phyloP scores from a whole-genome alignment of 2,797 vertebrate genomes.

The Lycodopsis pacificus region DNA sequence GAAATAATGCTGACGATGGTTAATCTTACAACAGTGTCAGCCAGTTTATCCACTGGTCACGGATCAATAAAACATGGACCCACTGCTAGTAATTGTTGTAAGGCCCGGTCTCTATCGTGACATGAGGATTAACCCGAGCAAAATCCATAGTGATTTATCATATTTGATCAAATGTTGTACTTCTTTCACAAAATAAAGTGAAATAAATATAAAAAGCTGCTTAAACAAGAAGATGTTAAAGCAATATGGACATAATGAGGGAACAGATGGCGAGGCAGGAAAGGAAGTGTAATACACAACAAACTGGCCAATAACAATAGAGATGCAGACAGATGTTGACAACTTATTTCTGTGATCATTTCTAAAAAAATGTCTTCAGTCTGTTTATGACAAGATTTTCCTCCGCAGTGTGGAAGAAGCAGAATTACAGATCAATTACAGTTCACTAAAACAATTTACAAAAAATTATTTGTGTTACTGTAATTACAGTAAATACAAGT shows the following conservation, averaged over 20 bases:
- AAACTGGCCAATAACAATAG: neutral
- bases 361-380: neutral
- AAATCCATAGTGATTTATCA: neutral
- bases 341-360: neutral
- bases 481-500: neutral
- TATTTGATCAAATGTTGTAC: neutral
- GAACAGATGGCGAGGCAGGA: conserved; percentile 40
- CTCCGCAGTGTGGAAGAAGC: neutral
- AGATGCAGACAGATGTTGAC: conserved; percentile 17
- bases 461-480: neutral
- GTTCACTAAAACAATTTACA: neutral
- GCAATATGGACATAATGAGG: conserved; percentile 36
- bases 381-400: neutral
- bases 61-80: neutral
- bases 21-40: conserved; percentile 2
- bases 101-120: neutral
- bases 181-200: conserved; percentile 6
- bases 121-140: neutral
- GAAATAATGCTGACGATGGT: conserved; percentile 1
- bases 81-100: neutral
- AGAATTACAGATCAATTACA: neutral
- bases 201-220: conserved; percentile 7
- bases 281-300: conserved; percentile 15
- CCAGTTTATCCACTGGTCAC: neutral
- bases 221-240: conserved; percentile 20